phyloP scores from a whole-genome alignment of 2,113 vertebrate species.

The Podarcis cretensis region DNA sequence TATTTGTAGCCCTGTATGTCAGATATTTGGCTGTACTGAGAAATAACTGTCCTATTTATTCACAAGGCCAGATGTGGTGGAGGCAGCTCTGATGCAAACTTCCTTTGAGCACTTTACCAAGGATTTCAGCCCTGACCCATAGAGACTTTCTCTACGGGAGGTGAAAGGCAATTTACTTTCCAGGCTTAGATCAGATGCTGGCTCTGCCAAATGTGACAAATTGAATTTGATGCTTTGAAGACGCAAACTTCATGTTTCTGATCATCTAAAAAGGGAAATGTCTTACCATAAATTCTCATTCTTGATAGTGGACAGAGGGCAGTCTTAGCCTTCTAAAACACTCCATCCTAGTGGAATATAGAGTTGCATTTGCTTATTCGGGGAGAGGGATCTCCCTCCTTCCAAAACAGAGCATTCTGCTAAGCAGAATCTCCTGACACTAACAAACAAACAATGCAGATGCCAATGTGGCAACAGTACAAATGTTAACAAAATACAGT shows the following conservation, averaged over 20 bases:
- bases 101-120: conserved; percentile 60
- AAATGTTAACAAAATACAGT: neutral
- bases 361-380: neutral
- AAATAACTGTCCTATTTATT: conserved; percentile 44
- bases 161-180: conserved; percentile 64
- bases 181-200: conserved; percentile 70
- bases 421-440: neutral
- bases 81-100: conserved; percentile 52
- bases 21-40: conserved; percentile 35
- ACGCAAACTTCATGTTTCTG: conserved; percentile 31
- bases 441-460: neutral
- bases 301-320: neutral
- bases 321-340: neutral
- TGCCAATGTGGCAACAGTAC: neutral
- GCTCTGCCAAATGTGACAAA: conserved; percentile 62
- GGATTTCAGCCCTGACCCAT: conserved; percentile 62
- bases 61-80: conserved; percentile 52
- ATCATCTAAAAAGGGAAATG: conserved; percentile 8
- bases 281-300: neutral
- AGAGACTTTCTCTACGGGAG: conserved; percentile 69
- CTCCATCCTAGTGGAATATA: neutral
- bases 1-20: conserved; percentile 46
- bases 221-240: conserved; percentile 46
- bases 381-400: neutral
- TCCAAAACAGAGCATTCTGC: neutral